These are phyloP conservation scores for Heterotilapia buettikoferi DNA, from an alignment of 2,113 vertebrate species.

Conservation along the genomic window DNA sequence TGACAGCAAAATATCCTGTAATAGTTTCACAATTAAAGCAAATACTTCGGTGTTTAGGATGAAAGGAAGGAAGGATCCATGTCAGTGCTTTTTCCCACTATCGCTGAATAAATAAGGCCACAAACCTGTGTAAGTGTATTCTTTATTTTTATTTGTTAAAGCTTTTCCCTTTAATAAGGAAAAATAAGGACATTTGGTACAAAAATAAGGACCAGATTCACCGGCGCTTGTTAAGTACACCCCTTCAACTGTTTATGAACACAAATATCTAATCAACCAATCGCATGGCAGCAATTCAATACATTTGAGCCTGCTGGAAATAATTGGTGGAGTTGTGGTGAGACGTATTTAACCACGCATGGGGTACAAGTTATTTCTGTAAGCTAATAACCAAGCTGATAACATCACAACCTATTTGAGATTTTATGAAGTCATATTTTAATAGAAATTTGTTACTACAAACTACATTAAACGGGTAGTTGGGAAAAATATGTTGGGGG, in stretches of 20 bases:
- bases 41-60: not conserved
- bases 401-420: not conserved
- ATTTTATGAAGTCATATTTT: not conserved
- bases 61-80: not conserved
- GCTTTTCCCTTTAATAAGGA: rapidly evolving
- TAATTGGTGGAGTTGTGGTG: rapidly evolving
- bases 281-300: not conserved
- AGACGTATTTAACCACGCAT: rapidly evolving
- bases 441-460: not conserved
- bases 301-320: not conserved
- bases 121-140: not conserved
- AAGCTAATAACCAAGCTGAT: not conserved
- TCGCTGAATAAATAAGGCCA: not conserved
- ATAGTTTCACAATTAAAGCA: not conserved
- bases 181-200: not conserved
- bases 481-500: not conserved
- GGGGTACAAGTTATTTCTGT: rapidly evolving
- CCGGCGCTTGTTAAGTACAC: rapidly evolving
- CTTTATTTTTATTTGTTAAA: not conserved
- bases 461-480: not conserved
- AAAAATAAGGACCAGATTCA: not conserved
- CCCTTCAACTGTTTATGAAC: not conserved
- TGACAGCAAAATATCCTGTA: not conserved
- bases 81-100: not conserved
- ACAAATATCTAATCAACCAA: not conserved